These are phyloP conservation scores for Globodera rostochiensis DNA, from an alignment of 1,140 invertebrate species.

Conservation along the genomic window DNA sequence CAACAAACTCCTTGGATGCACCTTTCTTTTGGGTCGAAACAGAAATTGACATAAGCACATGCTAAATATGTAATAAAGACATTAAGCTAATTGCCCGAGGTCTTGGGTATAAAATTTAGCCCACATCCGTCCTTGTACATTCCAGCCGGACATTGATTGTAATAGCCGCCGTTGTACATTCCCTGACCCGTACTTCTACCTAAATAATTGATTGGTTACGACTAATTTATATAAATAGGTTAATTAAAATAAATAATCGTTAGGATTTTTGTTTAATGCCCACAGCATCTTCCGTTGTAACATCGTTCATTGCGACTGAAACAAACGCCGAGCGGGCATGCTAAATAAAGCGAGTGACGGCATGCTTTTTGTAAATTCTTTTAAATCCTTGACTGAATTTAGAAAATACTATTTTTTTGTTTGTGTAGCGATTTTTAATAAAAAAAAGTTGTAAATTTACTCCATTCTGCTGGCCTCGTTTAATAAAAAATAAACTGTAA, in stretches of 20 bases:
- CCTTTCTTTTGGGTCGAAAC: background rate
- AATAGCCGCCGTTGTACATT: background rate
- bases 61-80: background rate
- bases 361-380: background rate
- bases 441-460: no score
- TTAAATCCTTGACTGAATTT: background rate
- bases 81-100: background rate
- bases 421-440: no score
- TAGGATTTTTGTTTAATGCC: background rate
- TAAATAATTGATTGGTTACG: background rate
- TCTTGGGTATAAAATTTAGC: background rate
- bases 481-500: no score
- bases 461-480: no score
- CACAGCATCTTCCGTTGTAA: conserved; percentile 3
- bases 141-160: background rate
- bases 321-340: background rate
- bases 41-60: background rate
- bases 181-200: background rate
- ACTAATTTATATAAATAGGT: background rate
- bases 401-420: no score
- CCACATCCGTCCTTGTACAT: background rate
- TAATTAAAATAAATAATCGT: background rate
- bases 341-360: background rate
- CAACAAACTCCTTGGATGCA: conserved; percentile 9
- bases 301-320: background rate